Evolutionary conservation across 2,797 vertebrate genomes (phyloP).

Genomic region (Nyctalus aviator): DNA sequence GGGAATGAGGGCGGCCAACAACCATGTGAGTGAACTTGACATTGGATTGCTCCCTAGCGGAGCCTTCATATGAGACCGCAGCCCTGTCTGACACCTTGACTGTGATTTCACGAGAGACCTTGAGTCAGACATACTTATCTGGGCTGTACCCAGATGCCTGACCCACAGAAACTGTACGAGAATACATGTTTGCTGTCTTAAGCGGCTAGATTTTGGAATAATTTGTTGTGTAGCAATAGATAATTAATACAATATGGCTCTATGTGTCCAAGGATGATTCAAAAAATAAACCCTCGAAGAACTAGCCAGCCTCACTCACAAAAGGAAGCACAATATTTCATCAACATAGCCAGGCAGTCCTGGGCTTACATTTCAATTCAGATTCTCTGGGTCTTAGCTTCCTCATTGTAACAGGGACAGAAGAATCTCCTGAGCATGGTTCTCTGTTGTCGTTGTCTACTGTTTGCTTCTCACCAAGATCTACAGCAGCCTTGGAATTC

Average conservation of each 20-base stretch:
- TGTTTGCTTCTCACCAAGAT: not conserved
- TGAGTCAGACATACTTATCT: not conserved
- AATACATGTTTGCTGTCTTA: not conserved
- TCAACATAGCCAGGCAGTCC: not conserved
- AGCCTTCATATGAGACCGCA: not conserved
- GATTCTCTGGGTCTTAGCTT: not conserved
- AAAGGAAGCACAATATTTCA: not conserved
- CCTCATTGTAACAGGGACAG: not conserved
- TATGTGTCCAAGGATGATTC: not conserved
- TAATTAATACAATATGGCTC: slow-evolving; percentile 43
- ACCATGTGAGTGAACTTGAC: not conserved
- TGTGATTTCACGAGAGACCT: not conserved
- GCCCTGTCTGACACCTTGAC: not conserved
- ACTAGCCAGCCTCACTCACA: not conserved
- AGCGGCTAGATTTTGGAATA: not conserved
- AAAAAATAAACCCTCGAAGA: not conserved
- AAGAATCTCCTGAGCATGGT: not conserved
- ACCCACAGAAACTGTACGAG: not conserved
- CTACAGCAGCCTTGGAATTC: not conserved
- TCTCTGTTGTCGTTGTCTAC: not conserved
- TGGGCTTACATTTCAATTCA: not conserved
- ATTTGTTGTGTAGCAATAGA: not conserved
- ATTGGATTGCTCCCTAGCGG: not conserved
- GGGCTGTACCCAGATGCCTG: not conserved
- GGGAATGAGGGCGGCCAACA: not conserved